Base-by-base conservation (phyloP, 2,888 invertebrate species). In the Trachelus iudaicus region DNA sequence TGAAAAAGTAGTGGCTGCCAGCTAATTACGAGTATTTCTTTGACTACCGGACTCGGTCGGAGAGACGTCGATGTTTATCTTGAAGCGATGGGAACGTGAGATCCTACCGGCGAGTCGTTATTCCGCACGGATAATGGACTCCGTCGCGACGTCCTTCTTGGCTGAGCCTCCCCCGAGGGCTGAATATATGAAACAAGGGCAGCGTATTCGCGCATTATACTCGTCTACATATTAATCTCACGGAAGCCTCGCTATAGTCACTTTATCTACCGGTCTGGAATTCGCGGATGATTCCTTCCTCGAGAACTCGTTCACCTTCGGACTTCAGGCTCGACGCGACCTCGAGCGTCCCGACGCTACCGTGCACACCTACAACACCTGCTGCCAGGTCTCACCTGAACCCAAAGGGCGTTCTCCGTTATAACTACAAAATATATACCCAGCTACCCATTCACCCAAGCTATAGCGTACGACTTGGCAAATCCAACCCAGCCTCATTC, bases 211-310 rank as follows among this genome's bases (percentile, higher is more conserved):
- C 73, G 81, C 78, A 80, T 77, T 80, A 81, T 79, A 82, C 81
- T 80, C 81, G 77, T 80, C 78, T 79, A 76, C 80, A 79, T 84
- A 84, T 85, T 85, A 85, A 85, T 85, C 84, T 82, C 69, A 30
- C 77, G 81, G 71, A 71, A 71, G 56, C 23, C 56, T 56, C 23
- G 15, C 1, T 15, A 23, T 9, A 15, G 12, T 35, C 15, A 40
- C 40, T 40, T 23, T 40, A 23, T 23, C 56, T 56, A 56, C 23
- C 9, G 56, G 9, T 2, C 75, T 73, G 76, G 79, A 78, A 75
- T 78, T 84, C 79, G 30, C 77, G 69, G 78, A 79, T 83, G 76
- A 69, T n/a, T 80, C 78, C 76, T 84, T 82, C 80, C 84, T 84
- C 84, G 56, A 23, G 56, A 56, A 56, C 56, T 23, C 56, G 56